Conservation (phyloP, 2,113 vertebrate genomes). For the Lagopus muta region DNA sequence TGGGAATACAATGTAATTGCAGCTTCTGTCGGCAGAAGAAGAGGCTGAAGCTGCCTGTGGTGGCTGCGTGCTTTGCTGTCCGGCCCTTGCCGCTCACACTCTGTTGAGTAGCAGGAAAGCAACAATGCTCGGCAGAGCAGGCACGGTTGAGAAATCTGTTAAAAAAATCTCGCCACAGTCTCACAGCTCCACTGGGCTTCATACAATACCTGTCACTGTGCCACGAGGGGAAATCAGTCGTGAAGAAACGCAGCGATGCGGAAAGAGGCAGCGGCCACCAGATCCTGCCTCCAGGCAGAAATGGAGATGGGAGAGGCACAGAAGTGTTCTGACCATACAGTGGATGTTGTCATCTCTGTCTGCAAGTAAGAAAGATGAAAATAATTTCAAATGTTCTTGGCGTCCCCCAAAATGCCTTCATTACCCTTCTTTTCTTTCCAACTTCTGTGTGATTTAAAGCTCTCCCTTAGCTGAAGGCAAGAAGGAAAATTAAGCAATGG, state of each 20-base stretch:
- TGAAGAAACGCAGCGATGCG: background rate
- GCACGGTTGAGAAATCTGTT: background rate
- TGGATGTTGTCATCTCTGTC: constrained; percentile 36
- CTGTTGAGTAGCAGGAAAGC: background rate
- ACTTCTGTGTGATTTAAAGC: constrained; percentile 3
- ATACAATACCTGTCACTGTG: background rate
- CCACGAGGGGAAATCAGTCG: background rate
- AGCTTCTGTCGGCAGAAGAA: background rate
- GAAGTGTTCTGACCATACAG: constrained; percentile 8
- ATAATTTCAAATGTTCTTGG: background rate
- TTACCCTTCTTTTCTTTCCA: background rate
- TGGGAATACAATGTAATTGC: background rate
- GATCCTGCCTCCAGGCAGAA: background rate
- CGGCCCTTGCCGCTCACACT: background rate
- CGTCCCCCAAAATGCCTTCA: background rate
- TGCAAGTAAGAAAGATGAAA: constrained; percentile 40
- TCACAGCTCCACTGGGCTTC: background rate
- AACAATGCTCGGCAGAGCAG: background rate
- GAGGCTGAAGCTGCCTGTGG: background rate
- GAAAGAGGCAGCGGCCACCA: background rate
- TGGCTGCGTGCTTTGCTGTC: background rate
- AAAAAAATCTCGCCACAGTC: background rate
- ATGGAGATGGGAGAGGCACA: background rate
- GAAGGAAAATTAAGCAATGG: background rate
- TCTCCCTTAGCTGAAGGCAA: background rate